Evolutionary conservation across 2,888 invertebrate genomes (phyloP), one percentile per base, ranked within the genome.

Genomic region (Caenorhabditis imperialis): DNA sequence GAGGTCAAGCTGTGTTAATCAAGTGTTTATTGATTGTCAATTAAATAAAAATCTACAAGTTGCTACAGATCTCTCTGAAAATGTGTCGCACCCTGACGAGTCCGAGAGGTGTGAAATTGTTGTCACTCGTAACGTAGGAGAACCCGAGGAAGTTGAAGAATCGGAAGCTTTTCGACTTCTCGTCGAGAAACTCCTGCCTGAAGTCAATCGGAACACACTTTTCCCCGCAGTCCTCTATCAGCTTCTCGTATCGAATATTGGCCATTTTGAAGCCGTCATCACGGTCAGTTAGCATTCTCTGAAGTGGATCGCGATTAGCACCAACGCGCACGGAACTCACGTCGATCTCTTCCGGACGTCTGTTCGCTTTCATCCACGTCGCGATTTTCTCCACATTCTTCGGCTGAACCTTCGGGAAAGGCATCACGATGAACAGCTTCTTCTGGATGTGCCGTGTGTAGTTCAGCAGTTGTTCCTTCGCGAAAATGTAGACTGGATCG

Each of bases 1-100:
- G 65, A 65, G n/a, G 55, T 57, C 3, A 30, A 65, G 12, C 18
- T 65, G 4, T 65, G 65, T 12, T 65, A 44, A 42, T 6, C 18
- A 50, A 35, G 27, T n/a, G 14, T 38, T 38, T 38, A n/a, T 42
- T 18, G 18, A 22, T 44, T 23, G 22, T 23, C 14, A 44, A 14
- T n/a, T 23, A 14, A 7, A 7, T 10, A 30, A 30, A 30, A 30
- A 30, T 30, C 7, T 30, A 30, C 7, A 7, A 30, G 7, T 30
- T 30, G 6, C 10, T 30, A n/a, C 51, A 61, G 12, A 61, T 27
- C 10, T 51, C 51, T 8, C 33, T 30, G 25, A 42, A 61, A 25
- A 61, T 16, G 18, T 61, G 50, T 20, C 42, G 38, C n/a, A 61
- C 22, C 20, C 40, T 37, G 14, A 23, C 48, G 14, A 48, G n/a